These are phyloP conservation scores for Acrossocheilus wenchowensis DNA, from an alignment of 2,797 vertebrate species.

Conservation along the genomic window DNA sequence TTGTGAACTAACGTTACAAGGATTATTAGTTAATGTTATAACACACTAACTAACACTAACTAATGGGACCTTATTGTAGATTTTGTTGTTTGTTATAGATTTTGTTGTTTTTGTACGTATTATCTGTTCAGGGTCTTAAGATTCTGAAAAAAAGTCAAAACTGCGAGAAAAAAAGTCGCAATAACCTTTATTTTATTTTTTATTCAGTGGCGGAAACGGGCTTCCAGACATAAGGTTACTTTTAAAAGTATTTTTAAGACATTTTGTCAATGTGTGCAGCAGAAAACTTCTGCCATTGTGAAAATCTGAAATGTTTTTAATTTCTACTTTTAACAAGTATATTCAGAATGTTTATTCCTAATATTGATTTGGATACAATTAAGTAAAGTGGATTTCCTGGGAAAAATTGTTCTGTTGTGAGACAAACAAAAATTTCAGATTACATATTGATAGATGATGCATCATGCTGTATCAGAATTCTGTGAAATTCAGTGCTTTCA, in stretches of 20 bases:
- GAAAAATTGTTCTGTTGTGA: neutral
- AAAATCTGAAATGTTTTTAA: neutral
- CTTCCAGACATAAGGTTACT: neutral
- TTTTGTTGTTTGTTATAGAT: neutral
- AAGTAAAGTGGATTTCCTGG: neutral
- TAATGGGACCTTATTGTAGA: neutral
- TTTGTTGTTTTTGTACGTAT: no score
- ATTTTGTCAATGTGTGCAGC: neutral
- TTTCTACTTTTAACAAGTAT: neutral
- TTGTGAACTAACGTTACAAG: neutral
- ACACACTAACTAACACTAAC: neutral
- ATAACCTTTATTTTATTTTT: no score
- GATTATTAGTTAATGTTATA: neutral
- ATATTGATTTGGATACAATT: neutral
- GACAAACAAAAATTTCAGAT: conserved; percentile 16
- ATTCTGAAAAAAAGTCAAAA: no score
- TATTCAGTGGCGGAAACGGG: no score
- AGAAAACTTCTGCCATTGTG: neutral
- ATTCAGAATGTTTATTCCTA: neutral
- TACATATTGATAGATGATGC: conserved; percentile 7
- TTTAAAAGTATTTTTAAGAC: neutral
- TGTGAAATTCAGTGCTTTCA: conserved; percentile 9
- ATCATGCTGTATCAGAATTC: neutral
- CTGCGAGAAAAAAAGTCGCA: no score
- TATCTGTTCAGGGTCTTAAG: no score